phyloP scores from a whole-genome alignment of 2,113 vertebrate species.

The Hassar affinis region DNA sequence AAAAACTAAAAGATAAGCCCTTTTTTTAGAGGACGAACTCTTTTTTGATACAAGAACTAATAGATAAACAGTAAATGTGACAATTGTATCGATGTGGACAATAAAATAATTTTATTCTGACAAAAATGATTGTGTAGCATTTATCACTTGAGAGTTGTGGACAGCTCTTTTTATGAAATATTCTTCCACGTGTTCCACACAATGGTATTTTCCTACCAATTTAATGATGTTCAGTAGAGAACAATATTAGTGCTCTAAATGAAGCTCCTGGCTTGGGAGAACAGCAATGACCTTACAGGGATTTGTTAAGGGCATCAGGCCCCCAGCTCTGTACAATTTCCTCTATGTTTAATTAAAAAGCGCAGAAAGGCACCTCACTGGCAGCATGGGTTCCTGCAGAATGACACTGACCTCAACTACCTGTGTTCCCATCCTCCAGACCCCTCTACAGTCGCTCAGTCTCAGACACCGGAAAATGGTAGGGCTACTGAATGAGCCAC shows the following conservation, averaged over 20 bases:
- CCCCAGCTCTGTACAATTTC: conserved; percentile 67
- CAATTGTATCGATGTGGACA: not conserved
- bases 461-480: conserved; percentile 46
- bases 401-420: conserved; percentile 58
- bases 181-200: not conserved
- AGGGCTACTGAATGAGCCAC: conserved; percentile 28
- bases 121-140: not conserved
- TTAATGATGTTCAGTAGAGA: conserved; percentile 6
- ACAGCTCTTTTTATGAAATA: not conserved
- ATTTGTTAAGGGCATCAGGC: conserved; percentile 70
- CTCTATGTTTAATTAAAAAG: conserved; percentile 75
- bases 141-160: not conserved
- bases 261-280: conserved; percentile 50
- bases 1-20: too few relatives aligned
- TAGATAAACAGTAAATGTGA: not conserved
- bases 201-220: not conserved
- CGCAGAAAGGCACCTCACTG: conserved; percentile 71
- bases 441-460: conserved; percentile 40
- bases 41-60: not conserved
- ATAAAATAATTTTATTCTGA: not conserved
- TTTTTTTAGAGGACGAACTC: not conserved
- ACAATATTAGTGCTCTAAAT: conserved; percentile 29
- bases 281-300: conserved; percentile 67
- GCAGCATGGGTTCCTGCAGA: conserved; percentile 59
- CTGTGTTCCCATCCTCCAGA: conserved; percentile 52